phyloP scores from a whole-genome alignment of 2,888 invertebrate species.

The Drosophila suboccidentalis region DNA sequence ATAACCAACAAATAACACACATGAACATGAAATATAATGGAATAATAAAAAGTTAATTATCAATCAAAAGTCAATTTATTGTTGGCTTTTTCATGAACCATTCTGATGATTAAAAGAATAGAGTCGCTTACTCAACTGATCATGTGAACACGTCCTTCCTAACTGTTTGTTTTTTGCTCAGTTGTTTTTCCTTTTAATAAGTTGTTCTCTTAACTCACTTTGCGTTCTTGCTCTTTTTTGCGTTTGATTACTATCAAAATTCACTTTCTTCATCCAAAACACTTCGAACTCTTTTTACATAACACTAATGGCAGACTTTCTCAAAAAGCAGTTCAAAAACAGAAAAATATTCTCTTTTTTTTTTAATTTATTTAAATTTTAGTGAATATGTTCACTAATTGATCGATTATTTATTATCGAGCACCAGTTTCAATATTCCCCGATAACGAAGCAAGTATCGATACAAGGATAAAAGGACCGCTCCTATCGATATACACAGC shows the following conservation, averaged over 20 bases:
- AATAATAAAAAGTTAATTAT: too few relatives aligned
- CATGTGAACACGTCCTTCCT: neutral
- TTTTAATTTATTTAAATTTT: too few relatives aligned
- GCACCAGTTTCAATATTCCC: neutral
- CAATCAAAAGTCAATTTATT: neutral
- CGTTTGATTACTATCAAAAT: neutral
- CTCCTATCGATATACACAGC: neutral
- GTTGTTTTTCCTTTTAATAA: neutral
- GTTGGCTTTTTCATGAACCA: neutral
- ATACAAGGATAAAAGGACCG: neutral
- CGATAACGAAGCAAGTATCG: neutral
- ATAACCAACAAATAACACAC: neutral
- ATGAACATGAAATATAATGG: neutral
- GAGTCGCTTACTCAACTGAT: neutral
- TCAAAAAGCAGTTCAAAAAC: too few relatives aligned
- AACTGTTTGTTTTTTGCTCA: neutral
- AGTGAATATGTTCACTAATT: neutral
- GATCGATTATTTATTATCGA: neutral
- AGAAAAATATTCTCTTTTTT: too few relatives aligned
- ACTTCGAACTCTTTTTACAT: too few relatives aligned
- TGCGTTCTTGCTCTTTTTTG: neutral
- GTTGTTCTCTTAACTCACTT: neutral
- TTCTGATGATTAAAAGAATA: neutral
- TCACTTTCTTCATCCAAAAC: too few relatives aligned
- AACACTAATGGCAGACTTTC: too few relatives aligned